Conservation (phyloP, 1,140 invertebrate species). For the Pseudachorutes palmiensis region DNA sequence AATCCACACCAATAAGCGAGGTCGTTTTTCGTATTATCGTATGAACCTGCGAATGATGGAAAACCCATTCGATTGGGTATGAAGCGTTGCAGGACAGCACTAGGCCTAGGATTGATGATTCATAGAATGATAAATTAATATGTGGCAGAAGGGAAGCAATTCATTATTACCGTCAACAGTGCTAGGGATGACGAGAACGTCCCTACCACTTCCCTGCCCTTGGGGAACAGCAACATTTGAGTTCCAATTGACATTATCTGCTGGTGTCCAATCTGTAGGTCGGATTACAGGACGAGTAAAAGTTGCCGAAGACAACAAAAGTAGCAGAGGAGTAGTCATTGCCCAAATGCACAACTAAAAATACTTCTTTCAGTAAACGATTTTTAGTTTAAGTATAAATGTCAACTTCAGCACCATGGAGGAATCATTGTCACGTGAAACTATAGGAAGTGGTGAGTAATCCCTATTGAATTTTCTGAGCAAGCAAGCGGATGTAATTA, state of each 20-base stretch:
- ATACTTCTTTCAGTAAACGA: no score
- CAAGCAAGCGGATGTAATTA: background rate
- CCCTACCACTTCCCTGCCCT: background rate
- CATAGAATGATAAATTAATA: background rate
- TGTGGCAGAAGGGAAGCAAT: background rate
- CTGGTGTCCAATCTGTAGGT: background rate
- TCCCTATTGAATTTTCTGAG: no score
- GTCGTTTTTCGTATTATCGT: no score
- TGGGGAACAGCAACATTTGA: background rate
- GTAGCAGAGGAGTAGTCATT: background rate
- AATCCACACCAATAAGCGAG: no score
- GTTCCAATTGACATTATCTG: background rate
- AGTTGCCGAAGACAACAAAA: background rate
- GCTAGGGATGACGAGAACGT: background rate
- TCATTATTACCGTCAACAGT: background rate
- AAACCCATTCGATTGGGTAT: slow-evolving; percentile 27
- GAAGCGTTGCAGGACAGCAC: slow-evolving; percentile 22
- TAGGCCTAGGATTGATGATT: background rate
- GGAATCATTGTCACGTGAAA: no score
- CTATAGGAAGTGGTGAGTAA: no score
- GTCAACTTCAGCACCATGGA: no score
- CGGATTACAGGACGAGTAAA: background rate
- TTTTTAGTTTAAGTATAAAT: no score
- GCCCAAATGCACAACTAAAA: no score
- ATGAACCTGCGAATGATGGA: slow-evolving; percentile 24